Conservation (phyloP, 2,888 invertebrate genomes). For the Lucinisca nassula region DNA sequence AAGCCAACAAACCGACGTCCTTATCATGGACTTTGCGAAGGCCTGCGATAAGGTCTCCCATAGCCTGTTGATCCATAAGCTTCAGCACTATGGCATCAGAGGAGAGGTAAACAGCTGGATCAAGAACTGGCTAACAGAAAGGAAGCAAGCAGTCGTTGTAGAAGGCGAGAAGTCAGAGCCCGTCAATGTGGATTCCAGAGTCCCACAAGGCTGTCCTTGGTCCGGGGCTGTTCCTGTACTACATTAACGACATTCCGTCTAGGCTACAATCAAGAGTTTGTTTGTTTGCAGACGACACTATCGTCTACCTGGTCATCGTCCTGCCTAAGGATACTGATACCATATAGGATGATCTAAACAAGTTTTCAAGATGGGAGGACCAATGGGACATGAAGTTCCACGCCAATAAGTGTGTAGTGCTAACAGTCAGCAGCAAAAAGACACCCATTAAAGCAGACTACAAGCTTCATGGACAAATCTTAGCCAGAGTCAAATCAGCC, state of each 20-base stretch:
- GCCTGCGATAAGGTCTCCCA: no score
- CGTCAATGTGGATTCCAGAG: no score
- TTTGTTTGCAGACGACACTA: constrained; percentile 41
- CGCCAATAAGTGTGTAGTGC: no score
- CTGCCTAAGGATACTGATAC: no score
- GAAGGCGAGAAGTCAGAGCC: constrained; percentile 29
- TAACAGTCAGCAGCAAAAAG: no score
- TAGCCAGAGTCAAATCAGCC: not conserved
- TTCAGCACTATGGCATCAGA: constrained; percentile 43
- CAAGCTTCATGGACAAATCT: no score
- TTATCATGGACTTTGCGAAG: constrained; percentile 19
- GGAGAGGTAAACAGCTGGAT: constrained; percentile 28
- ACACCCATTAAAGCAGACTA: no score
- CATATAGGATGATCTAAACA: no score
- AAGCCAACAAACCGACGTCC: not conserved
- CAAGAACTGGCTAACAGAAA: constrained; percentile 9
- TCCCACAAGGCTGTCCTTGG: constrained; percentile 19
- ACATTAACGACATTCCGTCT: constrained; percentile 29
- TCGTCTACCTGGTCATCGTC: constrained; percentile 1
- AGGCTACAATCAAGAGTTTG: not conserved
- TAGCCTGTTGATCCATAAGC: constrained; percentile 16
- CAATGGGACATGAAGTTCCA: no score
- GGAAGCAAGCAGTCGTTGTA: constrained; percentile 39
- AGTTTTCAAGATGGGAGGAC: no score
- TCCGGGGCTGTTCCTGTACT: constrained; percentile 20